Evolutionary conservation across 2,113 vertebrate genomes (phyloP), one percentile per base, ranked within the genome.

Genomic region (Myxocyprinus asiaticus): DNA sequence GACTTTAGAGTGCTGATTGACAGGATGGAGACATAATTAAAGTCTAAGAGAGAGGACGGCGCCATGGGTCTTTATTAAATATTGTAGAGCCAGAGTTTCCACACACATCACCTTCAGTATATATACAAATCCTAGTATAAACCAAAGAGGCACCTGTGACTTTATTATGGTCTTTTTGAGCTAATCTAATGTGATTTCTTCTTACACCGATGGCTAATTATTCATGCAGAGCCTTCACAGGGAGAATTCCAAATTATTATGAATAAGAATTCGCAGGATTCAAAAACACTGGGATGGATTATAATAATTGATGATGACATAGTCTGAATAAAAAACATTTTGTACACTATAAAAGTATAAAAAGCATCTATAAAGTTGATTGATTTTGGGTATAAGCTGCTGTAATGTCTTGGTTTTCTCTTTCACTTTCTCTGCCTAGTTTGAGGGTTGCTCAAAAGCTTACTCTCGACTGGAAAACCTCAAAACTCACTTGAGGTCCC

Each of bases 391-490:
- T 50, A 9, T 15, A 22, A 7, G 11, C 15, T 56, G 43, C 45
- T 48, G 45, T 56, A 15, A 67, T 45, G 9, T 3, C 15, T 10
- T 67, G 64, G 4, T 33, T 53, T 17, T 79, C 4, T 74, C 2
- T 66, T 58, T 73, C 50, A 11, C 47, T 82, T 15, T 62, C 56
- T 77, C 50, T 76, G 3, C 56, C 50, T 90, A 99, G 98, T 99
- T 99, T 80, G 98, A 99, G 86, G 97, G 98, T 77, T 99, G 98
- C 67, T 90, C 92, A 0, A 99, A 99, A 90, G 98, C 98, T 12
- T 99, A 99, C 88, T 99, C 98, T 6, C 94, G 98, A 14, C 94
- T 99, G 88, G 98, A 99, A 90, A 99, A 99, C 89, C 94, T 99
- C 84, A 99, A 99, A 91, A 99, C 98, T 12, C 98, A 99, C 91